Conservation (phyloP, 2,888 invertebrate genomes). For the Xanthorhoe designata region DNA sequence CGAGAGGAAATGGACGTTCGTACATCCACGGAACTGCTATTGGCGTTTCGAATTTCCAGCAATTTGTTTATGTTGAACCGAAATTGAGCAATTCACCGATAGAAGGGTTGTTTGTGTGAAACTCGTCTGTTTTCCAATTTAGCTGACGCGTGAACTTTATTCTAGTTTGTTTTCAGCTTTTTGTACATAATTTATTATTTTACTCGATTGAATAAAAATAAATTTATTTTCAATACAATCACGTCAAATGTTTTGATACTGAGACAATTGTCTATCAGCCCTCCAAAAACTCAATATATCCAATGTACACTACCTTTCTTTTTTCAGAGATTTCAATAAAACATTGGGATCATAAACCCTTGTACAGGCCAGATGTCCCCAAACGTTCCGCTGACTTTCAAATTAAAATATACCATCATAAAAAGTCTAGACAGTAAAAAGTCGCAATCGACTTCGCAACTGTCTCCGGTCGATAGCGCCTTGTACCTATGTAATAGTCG, state of each 20-base stretch:
- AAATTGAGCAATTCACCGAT: slow-evolving; percentile 29
- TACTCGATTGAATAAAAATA: neutral
- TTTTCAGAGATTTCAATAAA: slow-evolving; percentile 10
- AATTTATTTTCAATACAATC: no score
- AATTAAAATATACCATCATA: slow-evolving; percentile 49
- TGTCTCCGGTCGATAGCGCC: slow-evolving; percentile 71
- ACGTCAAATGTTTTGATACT: neutral
- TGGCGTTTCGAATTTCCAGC: slow-evolving; percentile 60
- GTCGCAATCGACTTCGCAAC: slow-evolving; percentile 53
- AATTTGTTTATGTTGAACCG: slow-evolving; percentile 42
- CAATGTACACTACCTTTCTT: neutral
- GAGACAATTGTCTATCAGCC: no score
- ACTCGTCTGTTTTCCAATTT: slow-evolving; percentile 26
- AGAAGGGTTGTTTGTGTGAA: slow-evolving; percentile 17
- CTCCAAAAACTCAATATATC: no score
- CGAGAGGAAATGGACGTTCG: slow-evolving; percentile 71
- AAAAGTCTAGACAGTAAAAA: slow-evolving; percentile 60
- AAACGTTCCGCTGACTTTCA: slow-evolving; percentile 46
- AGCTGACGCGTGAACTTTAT: neutral
- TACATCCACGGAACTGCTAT: slow-evolving; percentile 61
- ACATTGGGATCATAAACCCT: slow-evolving; percentile 36
- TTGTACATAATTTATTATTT: neutral
- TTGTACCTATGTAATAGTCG: slow-evolving; percentile 76
- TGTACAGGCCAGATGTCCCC: slow-evolving; percentile 42
- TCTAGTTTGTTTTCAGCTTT: neutral